phyloP scores from a whole-genome alignment of 2,888 invertebrate species.

The Drosophila buzzatii region DNA sequence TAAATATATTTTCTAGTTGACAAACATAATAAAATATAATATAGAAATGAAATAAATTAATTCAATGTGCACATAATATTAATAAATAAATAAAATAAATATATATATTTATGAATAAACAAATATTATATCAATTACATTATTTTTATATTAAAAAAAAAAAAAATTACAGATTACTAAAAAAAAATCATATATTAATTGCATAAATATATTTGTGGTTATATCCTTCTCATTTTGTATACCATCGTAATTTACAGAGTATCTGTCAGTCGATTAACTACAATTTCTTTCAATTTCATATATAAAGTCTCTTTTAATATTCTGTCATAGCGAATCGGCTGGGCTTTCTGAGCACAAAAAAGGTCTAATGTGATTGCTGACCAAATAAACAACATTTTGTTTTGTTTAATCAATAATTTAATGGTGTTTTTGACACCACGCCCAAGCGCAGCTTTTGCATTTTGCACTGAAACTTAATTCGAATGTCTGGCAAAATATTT shows the following conservation, averaged over 20 bases:
- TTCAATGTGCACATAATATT: too few species aligned
- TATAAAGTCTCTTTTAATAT: background rate
- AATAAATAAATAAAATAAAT: too few species aligned
- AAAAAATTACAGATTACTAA: too few species aligned
- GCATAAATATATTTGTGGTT: background rate
- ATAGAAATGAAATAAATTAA: too few species aligned
- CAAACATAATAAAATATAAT: too few species aligned
- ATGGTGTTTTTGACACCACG: constrained; percentile 70
- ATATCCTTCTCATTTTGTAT: background rate
- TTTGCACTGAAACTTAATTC: constrained; percentile 38
- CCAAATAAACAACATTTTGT: constrained; percentile 38
- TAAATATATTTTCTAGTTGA: too few species aligned
- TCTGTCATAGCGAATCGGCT: background rate
- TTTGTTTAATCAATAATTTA: constrained; percentile 45
- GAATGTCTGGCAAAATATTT: constrained; percentile 46
- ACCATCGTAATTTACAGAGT: background rate
- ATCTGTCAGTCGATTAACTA: background rate
- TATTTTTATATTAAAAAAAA: too few species aligned
- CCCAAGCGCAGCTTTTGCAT: constrained; percentile 37
- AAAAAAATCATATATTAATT: too few species aligned
- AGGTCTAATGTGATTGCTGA: constrained; percentile 43
- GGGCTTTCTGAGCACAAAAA: constrained; percentile 43
- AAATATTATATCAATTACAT: background rate
- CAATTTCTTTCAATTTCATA: background rate
- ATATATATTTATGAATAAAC: too few species aligned